Base-by-base conservation (phyloP, 2,888 invertebrate genomes). In the Phytoseiulus persimilis region DNA sequence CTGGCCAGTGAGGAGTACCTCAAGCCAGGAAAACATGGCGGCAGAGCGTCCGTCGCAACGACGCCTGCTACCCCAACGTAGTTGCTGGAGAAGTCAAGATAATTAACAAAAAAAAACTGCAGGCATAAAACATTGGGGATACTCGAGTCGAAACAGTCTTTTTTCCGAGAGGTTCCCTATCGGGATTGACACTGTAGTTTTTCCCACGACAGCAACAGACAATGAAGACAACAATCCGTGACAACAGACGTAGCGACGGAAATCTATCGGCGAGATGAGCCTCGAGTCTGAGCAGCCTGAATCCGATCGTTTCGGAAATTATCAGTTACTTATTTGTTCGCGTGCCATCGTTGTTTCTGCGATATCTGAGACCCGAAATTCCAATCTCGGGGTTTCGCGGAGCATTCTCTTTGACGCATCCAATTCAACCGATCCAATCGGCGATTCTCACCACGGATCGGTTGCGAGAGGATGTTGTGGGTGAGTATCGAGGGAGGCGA, bases 1-100 rank as follows among this genome's bases (percentile, higher is more conserved):
- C 94, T 99, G 93, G 96, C 98, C 92, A 95, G 96, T 94, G 98
- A 99, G 94, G 98, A 99, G 94, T 99, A 99, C 94, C 95, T 99
- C 93, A 98, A 98, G 94, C 97, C 98, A 87, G 45, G 39, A 45
- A 87, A 87, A 87, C 87, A 87, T 32, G 87, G 87, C 6, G 87
- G 87, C 87, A 33, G 87, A 45, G 87, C 87, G 28, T 87, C 87
- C 87, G 32, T 39, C 0, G 28, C 39, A 39, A 31, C 23, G n/a
- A 45, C 45, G 87, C 87, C 87, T 28, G 45, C 87, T n/a, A 87
- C 87, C 28, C 87, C 87, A 32, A 87, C 87, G 87, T 87, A 87
- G 87, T 45, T 32, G 33, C 87, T 45, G 32, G 39, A 83, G 31
- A 83, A 65, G 11, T 65, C 18, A 14, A 65, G 65, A 65, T 65